A percentile compares a stretch with the other conserved stretches of the same genome.
Evolutionary conservation across 1,140 invertebrate genomes (phyloP).

Genomic region (Euura saliciscinereae): DNA sequence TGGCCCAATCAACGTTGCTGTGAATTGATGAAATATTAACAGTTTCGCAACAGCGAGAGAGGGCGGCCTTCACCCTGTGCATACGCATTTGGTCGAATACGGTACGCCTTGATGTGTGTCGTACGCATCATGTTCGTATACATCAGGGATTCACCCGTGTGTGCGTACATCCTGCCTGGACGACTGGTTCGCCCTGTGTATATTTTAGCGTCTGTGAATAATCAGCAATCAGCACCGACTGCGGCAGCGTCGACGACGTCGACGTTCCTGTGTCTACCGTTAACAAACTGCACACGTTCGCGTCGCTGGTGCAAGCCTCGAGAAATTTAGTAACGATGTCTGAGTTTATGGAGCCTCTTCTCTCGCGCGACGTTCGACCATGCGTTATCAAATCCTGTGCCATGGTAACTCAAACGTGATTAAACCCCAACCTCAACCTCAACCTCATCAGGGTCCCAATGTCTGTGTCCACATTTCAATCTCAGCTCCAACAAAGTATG

Average conservation of each 20-base stretch:
- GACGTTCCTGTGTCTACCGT: neutral
- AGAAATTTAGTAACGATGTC: slow-evolving; percentile 33
- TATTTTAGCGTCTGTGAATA: slow-evolving; percentile 46
- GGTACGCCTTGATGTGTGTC: too few relatives aligned
- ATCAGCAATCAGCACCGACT: slow-evolving; percentile 45
- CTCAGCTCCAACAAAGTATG: slow-evolving; percentile 21
- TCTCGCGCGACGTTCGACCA: slow-evolving; percentile 19
- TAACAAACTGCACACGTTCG: slow-evolving; percentile 43
- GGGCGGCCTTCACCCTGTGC: too few relatives aligned
- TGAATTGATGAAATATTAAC: too few relatives aligned
- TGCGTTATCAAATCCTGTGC: too few relatives aligned
- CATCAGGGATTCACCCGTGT: neutral
- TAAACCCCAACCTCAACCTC: slow-evolving; percentile 18
- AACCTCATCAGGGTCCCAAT: slow-evolving; percentile 27
- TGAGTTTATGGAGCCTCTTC: slow-evolving; percentile 21
- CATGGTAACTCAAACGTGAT: too few relatives aligned
- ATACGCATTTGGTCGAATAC: too few relatives aligned
- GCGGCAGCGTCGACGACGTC: slow-evolving; percentile 34
- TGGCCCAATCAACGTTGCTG: too few relatives aligned
- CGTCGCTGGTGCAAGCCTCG: slow-evolving; percentile 24
- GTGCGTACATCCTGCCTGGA: neutral
- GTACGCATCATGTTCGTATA: too few relatives aligned
- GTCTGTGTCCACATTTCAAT: neutral
- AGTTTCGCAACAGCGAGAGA: too few relatives aligned
- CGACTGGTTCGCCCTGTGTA: slow-evolving; percentile 25